Evolutionary conservation across 2,113 vertebrate species (phyloP).

Genomic region (Chaenocephalus aceratus): DNA sequence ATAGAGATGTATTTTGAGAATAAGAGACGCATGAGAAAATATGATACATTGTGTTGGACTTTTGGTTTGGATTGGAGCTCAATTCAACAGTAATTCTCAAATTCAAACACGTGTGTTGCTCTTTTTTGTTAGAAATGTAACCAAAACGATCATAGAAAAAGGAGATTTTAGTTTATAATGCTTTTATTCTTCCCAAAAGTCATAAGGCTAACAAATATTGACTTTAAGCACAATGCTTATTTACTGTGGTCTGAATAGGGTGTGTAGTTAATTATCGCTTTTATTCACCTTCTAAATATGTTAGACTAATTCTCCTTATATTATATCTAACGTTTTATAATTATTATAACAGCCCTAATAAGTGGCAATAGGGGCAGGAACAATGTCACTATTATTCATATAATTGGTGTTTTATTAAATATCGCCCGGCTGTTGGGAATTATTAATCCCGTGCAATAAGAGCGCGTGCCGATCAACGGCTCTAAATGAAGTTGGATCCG

Average conservation of each 20-base stretch:
- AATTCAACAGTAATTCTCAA: neutral
- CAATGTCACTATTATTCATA: too few relatives aligned
- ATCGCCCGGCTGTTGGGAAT: slow-evolving; percentile 9
- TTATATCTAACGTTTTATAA: neutral
- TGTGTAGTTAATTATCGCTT: neutral
- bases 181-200: neutral
- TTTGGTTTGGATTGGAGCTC: neutral
- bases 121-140: neutral
- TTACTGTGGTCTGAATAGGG: neutral
- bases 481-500: slow-evolving; percentile 14
- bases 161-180: neutral
- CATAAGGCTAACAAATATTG: neutral
- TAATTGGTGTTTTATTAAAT: slow-evolving; percentile 19
- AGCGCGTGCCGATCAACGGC: slow-evolving; percentile 42
- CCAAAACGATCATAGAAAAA: neutral
- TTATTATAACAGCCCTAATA: neutral
- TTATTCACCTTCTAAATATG: neutral
- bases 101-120: neutral
- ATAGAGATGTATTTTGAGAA: neutral
- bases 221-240: neutral
- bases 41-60: neutral
- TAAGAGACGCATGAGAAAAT: neutral
- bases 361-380: neutral
- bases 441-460: slow-evolving; percentile 45
- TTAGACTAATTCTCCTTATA: neutral